phyloP scores from a whole-genome alignment of 53 echinoderm and acorn worm species.

The Luidia sarsii region DNA sequence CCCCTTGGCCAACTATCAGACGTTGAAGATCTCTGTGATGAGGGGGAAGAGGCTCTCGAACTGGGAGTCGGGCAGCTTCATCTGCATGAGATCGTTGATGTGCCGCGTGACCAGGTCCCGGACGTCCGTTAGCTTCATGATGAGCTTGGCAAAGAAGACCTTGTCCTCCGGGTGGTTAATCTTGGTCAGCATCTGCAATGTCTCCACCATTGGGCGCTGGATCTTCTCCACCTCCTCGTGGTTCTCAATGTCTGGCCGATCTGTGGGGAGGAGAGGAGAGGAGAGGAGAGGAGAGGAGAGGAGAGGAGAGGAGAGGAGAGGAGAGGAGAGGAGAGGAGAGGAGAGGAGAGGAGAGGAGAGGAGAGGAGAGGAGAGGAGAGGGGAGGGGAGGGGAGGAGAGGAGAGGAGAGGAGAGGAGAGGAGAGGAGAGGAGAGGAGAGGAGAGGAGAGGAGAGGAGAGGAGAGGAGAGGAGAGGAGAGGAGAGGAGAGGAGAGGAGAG shows the following conservation, averaged over 20 bases:
- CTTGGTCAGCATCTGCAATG: slow-evolving; percentile 90
- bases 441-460: not conserved
- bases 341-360: not conserved
- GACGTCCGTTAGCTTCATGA: slow-evolving; percentile 97
- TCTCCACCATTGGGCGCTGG: slow-evolving; percentile 93
- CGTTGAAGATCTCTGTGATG: slow-evolving; percentile 96
- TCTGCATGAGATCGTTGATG: slow-evolving; percentile 96
- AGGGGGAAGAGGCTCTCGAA: slow-evolving; percentile 99
- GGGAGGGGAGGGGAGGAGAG: no score
- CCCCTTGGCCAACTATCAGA: slow-evolving; percentile 60
- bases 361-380: not conserved
- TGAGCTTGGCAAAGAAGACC: slow-evolving; percentile 98
- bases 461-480: not conserved
- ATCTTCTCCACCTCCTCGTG: slow-evolving; percentile 90
- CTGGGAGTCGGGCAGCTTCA: slow-evolving; percentile 96
- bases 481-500: not conserved
- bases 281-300: not conserved
- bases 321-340: not conserved
- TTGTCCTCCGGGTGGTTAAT: slow-evolving; percentile 99
- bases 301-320: no score
- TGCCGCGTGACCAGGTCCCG: slow-evolving; percentile 96
- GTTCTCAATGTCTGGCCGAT: slow-evolving; percentile 94
- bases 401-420: not conserved
- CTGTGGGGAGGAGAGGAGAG: slow-evolving; percentile 31
- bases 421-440: not conserved